Evolutionary conservation across 30 jellyfish, hydroid and myxozoan genomes (phyloP).

Genomic region (Pseudorhiza aurosa): DNA sequence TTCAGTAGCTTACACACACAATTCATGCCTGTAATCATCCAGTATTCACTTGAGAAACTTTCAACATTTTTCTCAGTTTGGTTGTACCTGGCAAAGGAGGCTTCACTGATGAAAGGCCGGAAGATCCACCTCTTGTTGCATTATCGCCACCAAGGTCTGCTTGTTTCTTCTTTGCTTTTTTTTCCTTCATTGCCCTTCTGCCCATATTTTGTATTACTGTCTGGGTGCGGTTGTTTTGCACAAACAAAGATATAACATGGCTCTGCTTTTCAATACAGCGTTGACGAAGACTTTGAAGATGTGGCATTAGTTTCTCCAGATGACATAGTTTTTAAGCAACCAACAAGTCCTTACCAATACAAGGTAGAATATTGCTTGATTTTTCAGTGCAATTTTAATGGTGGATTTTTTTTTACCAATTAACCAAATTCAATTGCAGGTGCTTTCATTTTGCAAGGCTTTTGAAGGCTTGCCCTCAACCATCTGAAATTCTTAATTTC

Average conservation of each 20-base stretch:
- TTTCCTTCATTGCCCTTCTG: not conserved
- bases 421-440: not conserved
- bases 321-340: constrained; percentile 61
- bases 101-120: constrained; percentile 50
- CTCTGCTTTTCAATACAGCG: not conserved
- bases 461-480: not conserved
- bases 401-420: not conserved
- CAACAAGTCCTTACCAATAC: constrained; percentile 56
- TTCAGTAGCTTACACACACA: too few species aligned
- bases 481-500: too few species aligned
- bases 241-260: not conserved
- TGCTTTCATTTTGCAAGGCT: too few species aligned
- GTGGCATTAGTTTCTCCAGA: constrained; percentile 58
- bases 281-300: constrained; percentile 66
- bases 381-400: not conserved
- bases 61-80: too few species aligned
- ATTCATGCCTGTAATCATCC: too few species aligned
- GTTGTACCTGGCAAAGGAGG: constrained; percentile 68
- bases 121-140: constrained; percentile 46
- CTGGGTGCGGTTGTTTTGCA: too few species aligned
- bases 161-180: not conserved
- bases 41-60: too few species aligned
- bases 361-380: too few species aligned
- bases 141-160: constrained; percentile 27
- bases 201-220: too few species aligned